phyloP scores from a whole-genome alignment of 1,140 invertebrate genomes.

The Aphaenogaster ashmeadi region DNA sequence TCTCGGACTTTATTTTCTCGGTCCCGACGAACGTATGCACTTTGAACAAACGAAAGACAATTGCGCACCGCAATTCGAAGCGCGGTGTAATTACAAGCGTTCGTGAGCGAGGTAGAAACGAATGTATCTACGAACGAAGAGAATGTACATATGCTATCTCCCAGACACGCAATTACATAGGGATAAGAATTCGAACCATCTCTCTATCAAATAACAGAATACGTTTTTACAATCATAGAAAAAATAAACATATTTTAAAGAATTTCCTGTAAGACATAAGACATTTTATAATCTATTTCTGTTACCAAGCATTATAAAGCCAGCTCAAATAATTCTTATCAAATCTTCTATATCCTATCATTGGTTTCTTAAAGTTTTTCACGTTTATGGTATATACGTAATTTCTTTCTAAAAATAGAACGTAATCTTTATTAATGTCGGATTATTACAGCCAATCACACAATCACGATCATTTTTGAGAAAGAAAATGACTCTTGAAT shows the following conservation, averaged over 20 bases:
- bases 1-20: not conserved
- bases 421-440: not conserved
- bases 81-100: not conserved
- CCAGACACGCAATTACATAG: not conserved
- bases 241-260: not conserved
- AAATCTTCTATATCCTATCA: not conserved
- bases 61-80: not conserved
- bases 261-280: not conserved
- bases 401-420: not conserved
- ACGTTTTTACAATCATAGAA: not conserved
- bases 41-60: not conserved
- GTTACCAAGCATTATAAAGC: not conserved
- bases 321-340: not conserved
- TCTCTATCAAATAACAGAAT: not conserved
- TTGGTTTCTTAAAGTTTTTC: not conserved
- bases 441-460: not conserved
- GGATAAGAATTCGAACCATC: not conserved
- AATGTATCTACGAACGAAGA: not conserved
- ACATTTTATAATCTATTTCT: slow-evolving; percentile 5
- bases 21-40: not conserved
- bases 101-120: not conserved
- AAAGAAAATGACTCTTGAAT: not conserved
- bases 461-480: not conserved
- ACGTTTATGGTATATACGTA: not conserved
- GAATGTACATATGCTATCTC: not conserved